Evolutionary conservation across 2,113 vertebrate species (phyloP).

Genomic region (Melanotaenia duboulayi): DNA sequence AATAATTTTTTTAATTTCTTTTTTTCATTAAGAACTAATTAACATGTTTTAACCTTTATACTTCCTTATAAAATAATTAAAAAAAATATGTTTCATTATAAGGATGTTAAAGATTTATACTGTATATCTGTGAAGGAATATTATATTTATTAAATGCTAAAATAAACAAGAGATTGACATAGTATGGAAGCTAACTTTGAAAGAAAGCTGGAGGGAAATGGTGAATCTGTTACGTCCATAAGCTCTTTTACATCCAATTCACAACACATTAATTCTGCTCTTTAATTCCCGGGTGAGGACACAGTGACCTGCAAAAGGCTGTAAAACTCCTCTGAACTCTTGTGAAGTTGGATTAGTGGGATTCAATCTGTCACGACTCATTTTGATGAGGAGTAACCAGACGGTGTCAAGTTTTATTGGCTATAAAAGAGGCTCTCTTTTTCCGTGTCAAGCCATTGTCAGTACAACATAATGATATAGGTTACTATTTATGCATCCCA

Average conservation of each 20-base stretch:
- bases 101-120: not conserved
- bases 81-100: not conserved
- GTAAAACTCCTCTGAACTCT: conserved; percentile 45
- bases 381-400: conserved; percentile 52
- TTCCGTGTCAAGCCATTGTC: conserved; percentile 25
- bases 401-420: conserved; percentile 15
- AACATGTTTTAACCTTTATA: conserved; percentile 40
- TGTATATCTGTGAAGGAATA: not conserved
- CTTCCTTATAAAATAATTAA: conserved; percentile 55
- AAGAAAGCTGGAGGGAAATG: conserved; percentile 1
- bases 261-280: conserved; percentile 32
- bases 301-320: conserved; percentile 45
- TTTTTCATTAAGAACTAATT: conserved; percentile 46
- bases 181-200: not conserved
- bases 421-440: conserved; percentile 19
- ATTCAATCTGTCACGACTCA: conserved; percentile 39
- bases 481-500: conserved; percentile 13
- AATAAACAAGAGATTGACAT: not conserved
- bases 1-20: not conserved
- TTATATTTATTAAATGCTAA: not conserved
- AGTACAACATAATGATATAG: conserved; percentile 6
- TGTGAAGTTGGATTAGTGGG: conserved; percentile 55
- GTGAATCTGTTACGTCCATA: not conserved
- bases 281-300: conserved; percentile 49
- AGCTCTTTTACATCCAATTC: conserved; percentile 36